Percentiles rank a stretch among this genome's conserved stretches.
Conservation (phyloP, 2,888 invertebrate genomes). For the Didymodactylos carnosus region DNA sequence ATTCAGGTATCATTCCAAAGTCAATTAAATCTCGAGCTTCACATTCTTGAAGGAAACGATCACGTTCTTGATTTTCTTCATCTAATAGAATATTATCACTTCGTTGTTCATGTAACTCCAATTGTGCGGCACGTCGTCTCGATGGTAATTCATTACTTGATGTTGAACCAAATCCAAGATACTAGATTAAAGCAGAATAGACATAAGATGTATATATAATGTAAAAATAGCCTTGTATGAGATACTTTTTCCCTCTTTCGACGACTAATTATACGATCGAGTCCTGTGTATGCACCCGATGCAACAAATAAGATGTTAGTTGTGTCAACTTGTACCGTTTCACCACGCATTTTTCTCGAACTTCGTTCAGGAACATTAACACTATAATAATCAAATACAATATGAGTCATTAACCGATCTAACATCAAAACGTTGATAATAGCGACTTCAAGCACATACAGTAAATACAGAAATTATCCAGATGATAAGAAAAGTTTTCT, state of each 20-base stretch:
- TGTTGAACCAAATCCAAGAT: conserved; percentile 77
- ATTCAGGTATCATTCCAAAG: conserved; percentile 50
- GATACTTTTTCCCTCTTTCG: conserved; percentile 62
- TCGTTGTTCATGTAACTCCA: conserved; percentile 18
- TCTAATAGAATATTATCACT: conserved; percentile 20
- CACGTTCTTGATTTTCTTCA: conserved; percentile 17
- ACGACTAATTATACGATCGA: conserved; percentile 69
- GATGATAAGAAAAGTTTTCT: no score
- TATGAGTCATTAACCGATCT: no score
- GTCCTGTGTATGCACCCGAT: conserved; percentile 90
- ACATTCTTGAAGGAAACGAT: conserved; percentile 54
- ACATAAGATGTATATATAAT: no score
- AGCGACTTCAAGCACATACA: no score
- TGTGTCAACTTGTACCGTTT: conserved; percentile 89
- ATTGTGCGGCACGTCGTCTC: conserved; percentile 21
- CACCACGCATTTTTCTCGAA: conserved; percentile 71
- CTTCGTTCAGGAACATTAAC: conserved; percentile 91
- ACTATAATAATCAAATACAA: no score
- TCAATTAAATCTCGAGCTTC: conserved; percentile 87
- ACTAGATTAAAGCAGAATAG: no score
- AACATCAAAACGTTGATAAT: no score
- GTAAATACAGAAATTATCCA: no score
- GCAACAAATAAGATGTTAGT: conserved; percentile 96
- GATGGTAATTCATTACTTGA: conserved; percentile 23
- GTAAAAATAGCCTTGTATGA: no score